Evolutionary conservation across 2,113 vertebrate genomes (phyloP).

Genomic region (Sylvia atricapilla): DNA sequence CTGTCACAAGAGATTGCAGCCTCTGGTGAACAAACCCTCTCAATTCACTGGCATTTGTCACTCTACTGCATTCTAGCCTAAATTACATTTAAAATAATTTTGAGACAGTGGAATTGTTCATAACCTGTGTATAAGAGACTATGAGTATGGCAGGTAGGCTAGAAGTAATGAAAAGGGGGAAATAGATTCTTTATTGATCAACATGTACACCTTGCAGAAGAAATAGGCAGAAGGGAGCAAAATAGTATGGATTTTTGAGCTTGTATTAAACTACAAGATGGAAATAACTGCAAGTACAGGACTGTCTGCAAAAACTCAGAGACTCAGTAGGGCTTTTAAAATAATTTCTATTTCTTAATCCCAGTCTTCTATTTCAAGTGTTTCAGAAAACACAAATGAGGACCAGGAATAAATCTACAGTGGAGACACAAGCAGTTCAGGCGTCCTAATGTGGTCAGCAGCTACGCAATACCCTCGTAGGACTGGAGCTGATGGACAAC

Average conservation of each 20-base stretch:
- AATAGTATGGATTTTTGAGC: conserved; percentile 36
- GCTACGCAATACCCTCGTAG: accelerated
- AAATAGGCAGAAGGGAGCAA: conserved; percentile 11
- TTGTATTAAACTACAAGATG: conserved; percentile 22
- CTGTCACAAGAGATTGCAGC: conserved; percentile 43
- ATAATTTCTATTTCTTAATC: conserved; percentile 34
- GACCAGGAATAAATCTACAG: neutral
- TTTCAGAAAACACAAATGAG: neutral
- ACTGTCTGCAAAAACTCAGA: neutral
- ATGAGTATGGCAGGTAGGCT: neutral
- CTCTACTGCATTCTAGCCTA: neutral
- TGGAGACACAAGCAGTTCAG: neutral
- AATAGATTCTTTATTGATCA: conserved; percentile 39
- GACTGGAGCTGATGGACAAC: neutral
- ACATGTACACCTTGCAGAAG: conserved; percentile 14
- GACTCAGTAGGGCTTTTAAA: conserved; percentile 27
- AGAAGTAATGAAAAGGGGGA: neutral
- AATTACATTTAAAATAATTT: conserved; percentile 31
- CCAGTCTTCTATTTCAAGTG: neutral
- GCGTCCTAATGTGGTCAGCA: neutral
- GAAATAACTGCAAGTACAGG: conserved; percentile 39
- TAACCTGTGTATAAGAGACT: neutral
- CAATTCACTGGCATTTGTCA: conserved; percentile 31
- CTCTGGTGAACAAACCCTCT: conserved; percentile 33
- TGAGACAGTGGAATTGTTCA: conserved; percentile 15